Conservation (phyloP, 2,797 vertebrate species). For the Cyclopterus lumpus region DNA sequence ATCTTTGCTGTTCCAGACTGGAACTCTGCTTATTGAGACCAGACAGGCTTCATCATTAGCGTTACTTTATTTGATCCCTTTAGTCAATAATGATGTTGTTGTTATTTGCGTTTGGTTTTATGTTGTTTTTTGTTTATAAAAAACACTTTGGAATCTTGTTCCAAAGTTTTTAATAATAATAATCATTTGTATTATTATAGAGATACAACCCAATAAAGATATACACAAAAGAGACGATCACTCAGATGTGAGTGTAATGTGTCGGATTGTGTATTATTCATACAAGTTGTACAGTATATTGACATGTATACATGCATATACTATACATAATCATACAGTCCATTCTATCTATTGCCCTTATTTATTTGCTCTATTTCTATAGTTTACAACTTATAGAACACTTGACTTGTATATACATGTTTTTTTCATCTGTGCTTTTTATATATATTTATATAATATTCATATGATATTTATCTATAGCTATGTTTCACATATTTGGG, state of each 20-base stretch:
- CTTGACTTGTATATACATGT: background rate
- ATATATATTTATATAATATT: too few species aligned
- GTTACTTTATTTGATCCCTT: too few species aligned
- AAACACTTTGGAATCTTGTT: too few species aligned
- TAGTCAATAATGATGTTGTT: too few species aligned
- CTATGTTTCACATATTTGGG: background rate
- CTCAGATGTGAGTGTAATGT: conserved; percentile 39
- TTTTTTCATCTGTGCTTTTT: background rate
- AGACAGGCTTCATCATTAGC: too few species aligned
- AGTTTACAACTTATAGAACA: too few species aligned
- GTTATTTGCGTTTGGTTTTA: too few species aligned
- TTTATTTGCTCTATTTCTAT: too few species aligned
- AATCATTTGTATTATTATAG: background rate
- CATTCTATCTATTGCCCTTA: background rate
- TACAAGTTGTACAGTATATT: background rate
- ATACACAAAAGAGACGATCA: conserved; percentile 32
- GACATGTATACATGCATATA: background rate
- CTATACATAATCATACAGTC: background rate
- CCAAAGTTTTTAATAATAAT: too few species aligned
- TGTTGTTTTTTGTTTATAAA: too few species aligned
- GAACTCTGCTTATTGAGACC: too few species aligned
- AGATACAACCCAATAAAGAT: conserved; percentile 12
- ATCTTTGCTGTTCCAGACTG: too few species aligned
- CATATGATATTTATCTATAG: background rate
- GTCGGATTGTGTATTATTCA: conserved; percentile 37